Conservation (phyloP, 2,888 invertebrate species). For the Cloeon dipterum region DNA sequence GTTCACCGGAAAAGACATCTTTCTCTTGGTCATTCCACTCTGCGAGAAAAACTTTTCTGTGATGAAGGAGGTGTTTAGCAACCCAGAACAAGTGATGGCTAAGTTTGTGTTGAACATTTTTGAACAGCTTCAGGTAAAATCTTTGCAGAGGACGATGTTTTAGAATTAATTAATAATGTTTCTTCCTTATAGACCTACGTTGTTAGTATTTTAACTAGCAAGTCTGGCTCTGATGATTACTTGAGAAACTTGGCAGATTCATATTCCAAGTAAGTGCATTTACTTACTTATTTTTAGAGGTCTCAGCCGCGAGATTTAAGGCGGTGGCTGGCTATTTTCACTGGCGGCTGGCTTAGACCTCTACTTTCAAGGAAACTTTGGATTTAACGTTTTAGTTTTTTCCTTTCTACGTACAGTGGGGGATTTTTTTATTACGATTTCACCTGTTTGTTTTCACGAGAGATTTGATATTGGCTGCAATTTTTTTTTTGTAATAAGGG, state of each 20-base stretch:
- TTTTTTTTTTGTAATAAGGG: too few relatives aligned
- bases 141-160: background rate
- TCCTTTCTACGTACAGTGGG: background rate
- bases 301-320: too few relatives aligned
- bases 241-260: slow-evolving; percentile 70
- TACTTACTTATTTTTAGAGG: slow-evolving; percentile 8
- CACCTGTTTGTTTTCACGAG: too few relatives aligned
- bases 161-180: slow-evolving; percentile 3
- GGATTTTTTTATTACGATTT: too few relatives aligned
- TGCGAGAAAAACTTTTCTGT: slow-evolving; percentile 69
- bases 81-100: slow-evolving; percentile 92
- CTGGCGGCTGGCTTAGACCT: too few relatives aligned
- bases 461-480: too few relatives aligned
- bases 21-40: slow-evolving; percentile 68
- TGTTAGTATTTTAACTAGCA: slow-evolving; percentile 54
- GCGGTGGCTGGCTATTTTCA: too few relatives aligned
- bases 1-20: slow-evolving; percentile 70
- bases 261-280: slow-evolving; percentile 48
- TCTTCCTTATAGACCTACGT: slow-evolving; percentile 39
- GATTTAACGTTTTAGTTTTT: slow-evolving; percentile 1
- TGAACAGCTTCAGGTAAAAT: slow-evolving; percentile 41
- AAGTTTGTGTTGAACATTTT: slow-evolving; percentile 94
- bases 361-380: slow-evolving; percentile 1
- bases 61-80: slow-evolving; percentile 76
- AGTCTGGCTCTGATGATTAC: slow-evolving; percentile 68